Percentiles rank a stretch among this genome's conserved stretches.
Conservation (phyloP, 2,797 vertebrate species). For the Tamandua tetradactyla region DNA sequence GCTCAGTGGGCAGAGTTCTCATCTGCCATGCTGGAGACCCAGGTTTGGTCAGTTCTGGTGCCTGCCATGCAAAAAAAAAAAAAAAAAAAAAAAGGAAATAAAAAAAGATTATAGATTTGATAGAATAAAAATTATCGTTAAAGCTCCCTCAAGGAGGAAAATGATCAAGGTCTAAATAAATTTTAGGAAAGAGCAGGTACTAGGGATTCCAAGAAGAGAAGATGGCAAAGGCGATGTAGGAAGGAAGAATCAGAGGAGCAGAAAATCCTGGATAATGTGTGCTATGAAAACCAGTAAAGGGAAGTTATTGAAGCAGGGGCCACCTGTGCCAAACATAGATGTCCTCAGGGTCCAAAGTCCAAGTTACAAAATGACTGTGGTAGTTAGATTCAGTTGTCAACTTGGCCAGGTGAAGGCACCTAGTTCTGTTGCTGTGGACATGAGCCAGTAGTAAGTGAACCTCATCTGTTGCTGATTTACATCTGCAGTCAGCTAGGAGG, state of each 20-base stretch:
- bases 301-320: background rate
- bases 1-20: too few species aligned
- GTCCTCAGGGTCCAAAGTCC: background rate
- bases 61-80: too few species aligned
- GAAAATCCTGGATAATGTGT: background rate
- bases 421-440: too few species aligned
- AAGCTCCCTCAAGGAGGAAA: background rate
- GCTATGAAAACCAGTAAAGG: background rate
- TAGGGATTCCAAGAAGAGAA: background rate
- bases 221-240: background rate
- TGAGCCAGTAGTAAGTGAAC: too few species aligned
- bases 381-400: too few species aligned
- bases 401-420: too few species aligned
- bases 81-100: background rate
- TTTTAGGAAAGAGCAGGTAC: background rate
- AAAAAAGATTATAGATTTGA: background rate
- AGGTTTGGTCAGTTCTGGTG: too few species aligned
- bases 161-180: background rate
- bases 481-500: too few species aligned
- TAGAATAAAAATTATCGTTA: background rate
- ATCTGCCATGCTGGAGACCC: too few species aligned
- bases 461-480: too few species aligned
- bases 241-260: background rate
- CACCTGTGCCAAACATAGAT: background rate
- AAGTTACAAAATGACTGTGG: background rate